Evolutionary conservation across 92 coral and sea anemone species (phyloP), one percentile per base, ranked within the genome.

Genomic region (Zoanthus sociatus): DNA sequence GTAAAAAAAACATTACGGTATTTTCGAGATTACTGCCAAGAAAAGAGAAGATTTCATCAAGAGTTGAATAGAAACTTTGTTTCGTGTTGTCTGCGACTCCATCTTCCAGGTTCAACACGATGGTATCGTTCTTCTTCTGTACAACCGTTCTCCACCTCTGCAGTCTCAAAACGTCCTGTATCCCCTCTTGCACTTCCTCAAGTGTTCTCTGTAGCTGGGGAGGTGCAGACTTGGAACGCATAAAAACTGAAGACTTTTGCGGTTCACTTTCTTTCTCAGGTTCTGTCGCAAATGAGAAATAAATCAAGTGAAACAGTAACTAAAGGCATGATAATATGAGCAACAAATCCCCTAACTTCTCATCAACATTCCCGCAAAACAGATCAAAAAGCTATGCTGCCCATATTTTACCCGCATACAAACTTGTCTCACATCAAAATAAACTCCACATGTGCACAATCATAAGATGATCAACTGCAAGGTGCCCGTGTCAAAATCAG

Each of bases 141-240:
- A 94, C 92, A 69, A 92, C 95, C 46, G 94, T 86, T 87, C 98
- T 89, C 98, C 99, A 97, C 58, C 99, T 91, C 88, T 95, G 96
- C 66, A 97, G 88, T 47, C 99, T 86, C 83, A 93, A 92, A 75
- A 97, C 84, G 84, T 97, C 98, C 60, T 95, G 96, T 66, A 95
- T 90, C 67, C 98, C 99, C 84, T 95, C 93, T 75, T 90, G 93
- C 47, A 92, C 94, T 5, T 95, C 93, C 50, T 84, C 88, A 83
- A 89, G n/a, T 5, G 95, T 83, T 76, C 92, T 94, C 68, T 95
- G 94, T 73, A 97, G 90, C 63, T 92, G 97, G 54, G 95, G 82
- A 26, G 99, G 99, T 1, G 98, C 99, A 1, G 99, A 97, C 58
- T 92, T 71, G 14, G 99, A 97, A 68, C 98, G 97, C 71, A 78